Evolutionary conservation across 1,140 invertebrate genomes (phyloP), one percentile per base, ranked within the genome.

Genomic region (Pseudomyrmex pallidus): DNA sequence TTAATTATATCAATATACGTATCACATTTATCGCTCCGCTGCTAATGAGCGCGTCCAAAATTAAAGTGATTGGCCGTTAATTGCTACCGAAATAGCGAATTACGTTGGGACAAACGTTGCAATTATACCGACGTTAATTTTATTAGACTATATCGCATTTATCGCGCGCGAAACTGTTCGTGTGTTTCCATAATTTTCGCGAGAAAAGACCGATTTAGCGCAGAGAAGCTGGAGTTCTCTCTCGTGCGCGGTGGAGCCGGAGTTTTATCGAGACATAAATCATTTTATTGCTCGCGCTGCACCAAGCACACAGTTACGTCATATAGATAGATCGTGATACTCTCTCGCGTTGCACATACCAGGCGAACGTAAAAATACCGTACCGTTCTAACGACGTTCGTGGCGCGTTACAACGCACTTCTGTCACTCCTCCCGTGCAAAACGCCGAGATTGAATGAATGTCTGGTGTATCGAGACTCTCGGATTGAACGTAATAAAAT

Each of bases 211-310:
- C 35, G 44, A 70, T n/a, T 48, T 59, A 17, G 44, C 66, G 7
- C 20, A 20, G 74, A 35, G 35, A 50, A 64, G 48, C 61, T 22
- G 56, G 72, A 44, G 13, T 12, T 12, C 4, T 70, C 46, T 46
- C 48, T 67, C 5, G 35, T 35, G 35, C 5, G 35, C 35, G 35
- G 9, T 74, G 54, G 64, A 82, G 35, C 48, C 25, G 1, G 50
- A 44, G 35, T 35, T 25, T 82, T 82, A 82, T 74, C 78, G 78
- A 63, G 70, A 48, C 74, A 82, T 82, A 82, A 82, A 82, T 63
- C 72, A 73, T 82, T 82, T 82, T 82, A 82, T 82, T 82, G 54
- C 61, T 74, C 48, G 46, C 15, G 15, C 52, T 48, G 20, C 64
- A 72, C 50, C 54, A 35, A 35, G 54, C 66, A 46, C 44, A 35